Evolutionary conservation across 2,888 invertebrate species (phyloP), one percentile per base, ranked within the genome.

Genomic region (Thalpophila matura): DNA sequence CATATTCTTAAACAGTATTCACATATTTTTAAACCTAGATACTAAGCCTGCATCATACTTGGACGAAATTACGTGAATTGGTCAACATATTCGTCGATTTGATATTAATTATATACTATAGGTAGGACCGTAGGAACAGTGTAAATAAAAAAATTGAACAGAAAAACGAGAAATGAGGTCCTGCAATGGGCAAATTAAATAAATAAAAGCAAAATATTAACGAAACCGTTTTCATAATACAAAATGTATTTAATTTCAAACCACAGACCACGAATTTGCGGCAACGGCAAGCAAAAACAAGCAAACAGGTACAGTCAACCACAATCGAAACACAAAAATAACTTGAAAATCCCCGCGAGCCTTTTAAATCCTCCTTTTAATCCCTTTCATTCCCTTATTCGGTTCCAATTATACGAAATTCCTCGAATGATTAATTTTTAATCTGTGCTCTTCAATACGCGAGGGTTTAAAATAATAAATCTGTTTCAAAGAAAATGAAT

Each of bases 331-430:
- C 26, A 68, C 67, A 65, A 80, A 79, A 76, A 78, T 77, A 75
- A 73, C 70, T 81, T 53, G 55, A 54, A 68, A 77, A 74, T 69
- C 74, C 73, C 67, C 51, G 57, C 40, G 31, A 57, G 43, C 67
- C 64, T 49, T 80, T 77, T 67, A 76, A 73, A 66, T 72, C 77
- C 67, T 65, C 57, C 57, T 64, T 66, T 67, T 74, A 76, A 81
- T 80, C 79, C 81, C 20, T 67, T 76, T 69, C 61, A 78, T 77
- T 74, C 77, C 74, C 61, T 79, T 80, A 85, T 85, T 80, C 82
- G 68, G 65, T 80, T 82, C 74, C 86, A 85, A 86, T 86, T 86
- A 83, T 74, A 69, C 53, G 57, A 77, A 81, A 82, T 78, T 74
- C 74, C 64, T 66, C 64, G 67, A 80, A 75, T 77, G 78, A 79